Percentiles rank a stretch among this genome's conserved stretches.
Conservation (phyloP, 2,113 vertebrate genomes). For the Hipposideros armiger region DNA sequence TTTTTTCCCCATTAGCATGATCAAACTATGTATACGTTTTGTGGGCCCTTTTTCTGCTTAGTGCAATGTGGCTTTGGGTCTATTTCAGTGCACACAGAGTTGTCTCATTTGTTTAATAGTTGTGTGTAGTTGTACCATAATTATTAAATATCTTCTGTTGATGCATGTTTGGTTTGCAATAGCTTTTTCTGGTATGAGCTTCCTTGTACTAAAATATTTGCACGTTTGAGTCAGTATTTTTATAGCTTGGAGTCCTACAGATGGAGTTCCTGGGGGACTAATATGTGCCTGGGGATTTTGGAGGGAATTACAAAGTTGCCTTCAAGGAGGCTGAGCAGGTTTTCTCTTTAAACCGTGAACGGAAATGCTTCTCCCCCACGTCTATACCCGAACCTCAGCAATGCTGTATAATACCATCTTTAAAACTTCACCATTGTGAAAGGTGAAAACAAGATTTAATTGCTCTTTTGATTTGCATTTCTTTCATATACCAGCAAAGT, state of each 20-base stretch:
- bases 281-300: background rate
- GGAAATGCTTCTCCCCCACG: background rate
- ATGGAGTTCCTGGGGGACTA: background rate
- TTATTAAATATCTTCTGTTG: conserved; percentile 41
- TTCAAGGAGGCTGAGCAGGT: background rate
- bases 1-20: background rate
- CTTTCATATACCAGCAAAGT: background rate
- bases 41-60: background rate
- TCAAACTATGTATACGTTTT: background rate
- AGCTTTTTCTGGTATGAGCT: conserved; percentile 48
- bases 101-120: conserved; percentile 30
- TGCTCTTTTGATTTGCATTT: background rate
- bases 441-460: background rate
- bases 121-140: background rate
- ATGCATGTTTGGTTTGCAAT: conserved; percentile 38
- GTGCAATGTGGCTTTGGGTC: background rate
- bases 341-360: background rate
- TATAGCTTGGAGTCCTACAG: background rate
- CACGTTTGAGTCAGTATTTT: background rate
- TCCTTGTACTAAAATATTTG: conserved; percentile 41
- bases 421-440: background rate
- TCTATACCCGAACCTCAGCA: background rate
- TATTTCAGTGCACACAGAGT: background rate
- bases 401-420: background rate
- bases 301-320: background rate